phyloP scores from a whole-genome alignment of 2,113 vertebrate species.

The Gymnocephalus cernua region DNA sequence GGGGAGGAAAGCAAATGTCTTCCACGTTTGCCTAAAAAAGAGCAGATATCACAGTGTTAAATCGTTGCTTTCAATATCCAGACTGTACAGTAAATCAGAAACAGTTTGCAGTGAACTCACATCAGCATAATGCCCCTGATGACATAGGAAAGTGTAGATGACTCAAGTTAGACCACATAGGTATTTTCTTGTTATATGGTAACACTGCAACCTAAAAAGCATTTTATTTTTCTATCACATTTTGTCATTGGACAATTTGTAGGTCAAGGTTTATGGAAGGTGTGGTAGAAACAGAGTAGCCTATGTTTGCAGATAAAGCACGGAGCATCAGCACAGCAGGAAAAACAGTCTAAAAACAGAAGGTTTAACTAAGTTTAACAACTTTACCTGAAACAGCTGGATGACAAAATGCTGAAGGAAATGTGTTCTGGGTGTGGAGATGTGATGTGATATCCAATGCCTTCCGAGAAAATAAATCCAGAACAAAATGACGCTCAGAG shows the following conservation, averaged over 20 bases:
- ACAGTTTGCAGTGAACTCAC: background rate
- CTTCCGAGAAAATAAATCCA: conserved; percentile 19
- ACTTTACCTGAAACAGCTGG: conserved; percentile 47
- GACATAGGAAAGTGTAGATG: background rate
- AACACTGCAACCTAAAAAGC: background rate
- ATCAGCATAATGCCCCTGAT: background rate
- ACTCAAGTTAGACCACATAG: background rate
- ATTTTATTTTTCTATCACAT: background rate
- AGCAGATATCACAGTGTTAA: background rate
- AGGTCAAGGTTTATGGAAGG: background rate
- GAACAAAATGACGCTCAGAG: conserved; percentile 23
- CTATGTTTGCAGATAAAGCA: background rate
- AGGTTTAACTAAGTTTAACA: background rate
- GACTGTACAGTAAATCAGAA: background rate
- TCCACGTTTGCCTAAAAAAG: conserved; percentile 17
- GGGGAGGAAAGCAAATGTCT: background rate
- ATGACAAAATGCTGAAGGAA: background rate
- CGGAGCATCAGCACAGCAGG: background rate
- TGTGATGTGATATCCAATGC: conserved; percentile 28
- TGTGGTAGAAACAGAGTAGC: background rate
- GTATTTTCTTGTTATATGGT: background rate
- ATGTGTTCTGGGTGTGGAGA: background rate
- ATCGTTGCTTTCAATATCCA: background rate
- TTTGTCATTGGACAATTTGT: background rate
- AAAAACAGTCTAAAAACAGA: background rate